Evolutionary conservation across 2,113 vertebrate species (phyloP).

Genomic region (Chascanopsetta lugubris): DNA sequence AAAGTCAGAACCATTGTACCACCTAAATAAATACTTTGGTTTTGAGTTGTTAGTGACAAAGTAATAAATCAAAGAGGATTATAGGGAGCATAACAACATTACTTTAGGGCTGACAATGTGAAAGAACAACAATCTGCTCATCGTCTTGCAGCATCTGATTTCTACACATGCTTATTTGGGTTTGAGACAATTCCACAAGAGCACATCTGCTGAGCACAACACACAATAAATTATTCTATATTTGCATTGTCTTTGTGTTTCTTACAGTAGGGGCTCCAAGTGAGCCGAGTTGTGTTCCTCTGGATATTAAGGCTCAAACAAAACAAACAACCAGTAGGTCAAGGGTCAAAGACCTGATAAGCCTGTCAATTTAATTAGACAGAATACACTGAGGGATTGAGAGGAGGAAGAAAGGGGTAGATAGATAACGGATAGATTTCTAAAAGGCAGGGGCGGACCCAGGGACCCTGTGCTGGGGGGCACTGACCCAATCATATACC

Average conservation of each 20-base stretch:
- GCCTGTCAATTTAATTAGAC: neutral
- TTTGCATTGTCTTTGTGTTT: slow-evolving; percentile 16
- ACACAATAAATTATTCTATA: fast-evolving
- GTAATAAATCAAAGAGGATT: slow-evolving; percentile 9
- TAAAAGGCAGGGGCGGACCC: too few species aligned
- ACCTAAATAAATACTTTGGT: neutral
- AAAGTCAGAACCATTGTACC: neutral
- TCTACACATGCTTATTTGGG: neutral
- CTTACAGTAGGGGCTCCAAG: neutral
- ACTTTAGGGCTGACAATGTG: neutral
- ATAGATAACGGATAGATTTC: too few species aligned
- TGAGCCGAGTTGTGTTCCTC: neutral
- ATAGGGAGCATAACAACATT: neutral
- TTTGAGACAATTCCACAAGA: neutral
- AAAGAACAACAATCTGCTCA: neutral
- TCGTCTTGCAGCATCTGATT: slow-evolving; percentile 14
- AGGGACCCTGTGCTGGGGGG: too few species aligned
- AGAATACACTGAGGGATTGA: neutral
- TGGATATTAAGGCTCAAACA: neutral
- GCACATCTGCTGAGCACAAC: slow-evolving; percentile 6
- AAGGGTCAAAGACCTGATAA: neutral
- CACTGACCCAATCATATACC: too few species aligned
- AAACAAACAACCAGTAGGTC: neutral
- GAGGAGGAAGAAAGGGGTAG: neutral
- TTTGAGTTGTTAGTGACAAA: slow-evolving; percentile 4